Percentiles rank a stretch among this genome's conserved stretches.
phyloP scores from a whole-genome alignment of 2,113 vertebrate species.

The Orycteropus afer region DNA sequence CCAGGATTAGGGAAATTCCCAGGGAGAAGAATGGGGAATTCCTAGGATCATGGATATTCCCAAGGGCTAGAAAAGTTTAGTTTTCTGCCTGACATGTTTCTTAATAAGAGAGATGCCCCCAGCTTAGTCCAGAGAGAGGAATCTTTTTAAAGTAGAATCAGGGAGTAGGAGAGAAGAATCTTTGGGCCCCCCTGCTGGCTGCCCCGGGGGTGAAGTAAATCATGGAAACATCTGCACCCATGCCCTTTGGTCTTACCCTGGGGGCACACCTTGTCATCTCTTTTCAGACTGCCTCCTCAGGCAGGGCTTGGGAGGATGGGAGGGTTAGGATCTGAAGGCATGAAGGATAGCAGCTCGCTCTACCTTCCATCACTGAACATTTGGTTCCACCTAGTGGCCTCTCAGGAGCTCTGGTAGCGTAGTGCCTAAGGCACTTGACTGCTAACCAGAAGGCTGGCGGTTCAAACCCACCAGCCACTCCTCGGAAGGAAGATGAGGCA shows the following conservation, averaged over 20 bases:
- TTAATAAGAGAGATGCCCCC: accelerated
- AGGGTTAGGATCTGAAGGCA: accelerated
- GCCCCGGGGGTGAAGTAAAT: accelerated
- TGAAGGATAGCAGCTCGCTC: background rate
- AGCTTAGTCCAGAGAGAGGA: too few species aligned
- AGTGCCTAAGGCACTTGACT: too few species aligned
- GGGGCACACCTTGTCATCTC: background rate
- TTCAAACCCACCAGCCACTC: too few species aligned
- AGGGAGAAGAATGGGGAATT: constrained; percentile 53
- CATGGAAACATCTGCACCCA: background rate
- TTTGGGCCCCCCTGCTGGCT: background rate
- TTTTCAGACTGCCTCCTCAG: background rate
- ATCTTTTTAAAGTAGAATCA: background rate
- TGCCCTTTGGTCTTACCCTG: background rate
- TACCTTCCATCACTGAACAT: background rate
- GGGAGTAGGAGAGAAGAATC: background rate
- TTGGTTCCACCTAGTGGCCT: constrained; percentile 75
- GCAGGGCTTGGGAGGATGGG: background rate
- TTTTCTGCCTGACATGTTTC: background rate
- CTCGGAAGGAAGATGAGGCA: too few species aligned
- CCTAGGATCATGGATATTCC: background rate
- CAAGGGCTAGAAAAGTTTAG: background rate
- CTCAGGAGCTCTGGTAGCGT: too few species aligned
- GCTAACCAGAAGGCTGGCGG: too few species aligned
- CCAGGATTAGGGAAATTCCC: constrained; percentile 27